phyloP scores from a whole-genome alignment of 2,888 invertebrate genomes.

The Napeogenes sylphis region DNA sequence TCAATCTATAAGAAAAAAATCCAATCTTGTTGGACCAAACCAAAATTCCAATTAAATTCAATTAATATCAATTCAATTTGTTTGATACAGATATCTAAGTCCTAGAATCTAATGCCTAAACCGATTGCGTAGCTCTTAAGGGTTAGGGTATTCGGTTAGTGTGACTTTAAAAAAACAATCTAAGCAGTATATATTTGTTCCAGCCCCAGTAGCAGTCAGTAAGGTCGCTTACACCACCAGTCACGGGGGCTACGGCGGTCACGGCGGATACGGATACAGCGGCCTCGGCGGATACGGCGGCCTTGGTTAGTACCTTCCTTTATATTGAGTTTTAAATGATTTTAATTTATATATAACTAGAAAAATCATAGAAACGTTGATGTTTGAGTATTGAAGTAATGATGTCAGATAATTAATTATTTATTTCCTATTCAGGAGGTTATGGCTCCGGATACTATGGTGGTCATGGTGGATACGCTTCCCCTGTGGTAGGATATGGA shows the following conservation, averaged over 20 bases:
- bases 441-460: conserved; percentile 14
- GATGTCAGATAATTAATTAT: too few relatives aligned
- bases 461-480: conserved; percentile 23
- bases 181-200: background rate
- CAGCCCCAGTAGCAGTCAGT: conserved; percentile 34
- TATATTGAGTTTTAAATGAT: background rate
- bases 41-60: too few relatives aligned
- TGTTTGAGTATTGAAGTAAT: too few relatives aligned
- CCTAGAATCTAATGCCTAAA: too few relatives aligned
- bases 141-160: too few relatives aligned
- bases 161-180: background rate
- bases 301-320: conserved; percentile 27
- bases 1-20: too few relatives aligned
- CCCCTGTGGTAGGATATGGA: conserved; percentile 38
- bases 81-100: too few relatives aligned
- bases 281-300: conserved; percentile 33
- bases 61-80: too few relatives aligned
- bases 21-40: too few relatives aligned
- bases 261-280: conserved; percentile 39
- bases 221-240: conserved; percentile 38
- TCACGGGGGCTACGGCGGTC: conserved; percentile 38
- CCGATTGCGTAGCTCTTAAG: too few relatives aligned
- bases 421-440: background rate
- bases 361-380: too few relatives aligned
- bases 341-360: too few relatives aligned